Percentiles rank a stretch among this genome's conserved stretches.
phyloP scores from a whole-genome alignment of 2,797 vertebrate species.

The Pyrrhura leucotis region DNA sequence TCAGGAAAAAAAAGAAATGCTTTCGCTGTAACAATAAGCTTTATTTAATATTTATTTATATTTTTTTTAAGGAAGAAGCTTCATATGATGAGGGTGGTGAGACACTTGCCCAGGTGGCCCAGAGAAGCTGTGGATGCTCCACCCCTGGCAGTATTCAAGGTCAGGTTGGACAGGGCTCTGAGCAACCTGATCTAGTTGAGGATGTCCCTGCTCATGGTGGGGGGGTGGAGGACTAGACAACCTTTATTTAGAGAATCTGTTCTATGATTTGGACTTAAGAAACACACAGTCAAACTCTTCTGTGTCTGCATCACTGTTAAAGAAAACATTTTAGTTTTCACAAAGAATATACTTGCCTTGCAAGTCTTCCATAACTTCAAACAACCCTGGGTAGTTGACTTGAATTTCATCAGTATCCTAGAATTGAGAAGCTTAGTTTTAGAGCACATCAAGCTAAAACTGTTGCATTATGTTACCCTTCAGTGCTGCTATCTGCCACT shows the following conservation, averaged over 20 bases:
- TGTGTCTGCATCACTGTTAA: neutral
- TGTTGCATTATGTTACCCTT: neutral
- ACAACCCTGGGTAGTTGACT: constrained; percentile 91
- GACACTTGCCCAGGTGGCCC: neutral
- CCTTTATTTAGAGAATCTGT: neutral
- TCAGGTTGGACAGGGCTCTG: fast-evolving
- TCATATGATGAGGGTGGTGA: neutral
- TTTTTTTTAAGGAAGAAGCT: neutral
- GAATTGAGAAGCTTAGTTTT: neutral
- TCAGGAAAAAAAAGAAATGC: neutral
- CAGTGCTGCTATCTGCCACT: neutral
- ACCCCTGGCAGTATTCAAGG: neutral
- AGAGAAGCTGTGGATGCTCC: neutral
- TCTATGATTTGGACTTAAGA: too few relatives aligned
- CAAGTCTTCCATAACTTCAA: constrained; percentile 91
- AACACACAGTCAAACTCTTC: neutral
- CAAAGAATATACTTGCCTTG: constrained; percentile 81
- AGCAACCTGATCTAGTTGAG: neutral
- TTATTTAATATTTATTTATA: neutral
- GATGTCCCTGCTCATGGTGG: neutral
- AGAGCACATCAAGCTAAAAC: neutral
- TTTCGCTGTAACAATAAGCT: neutral
- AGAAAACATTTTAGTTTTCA: neutral
- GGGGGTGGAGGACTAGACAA: too few relatives aligned
- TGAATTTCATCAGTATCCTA: constrained; percentile 93